phyloP scores from a whole-genome alignment of 2,113 vertebrate genomes.

The Dendrocopos noguchii region DNA sequence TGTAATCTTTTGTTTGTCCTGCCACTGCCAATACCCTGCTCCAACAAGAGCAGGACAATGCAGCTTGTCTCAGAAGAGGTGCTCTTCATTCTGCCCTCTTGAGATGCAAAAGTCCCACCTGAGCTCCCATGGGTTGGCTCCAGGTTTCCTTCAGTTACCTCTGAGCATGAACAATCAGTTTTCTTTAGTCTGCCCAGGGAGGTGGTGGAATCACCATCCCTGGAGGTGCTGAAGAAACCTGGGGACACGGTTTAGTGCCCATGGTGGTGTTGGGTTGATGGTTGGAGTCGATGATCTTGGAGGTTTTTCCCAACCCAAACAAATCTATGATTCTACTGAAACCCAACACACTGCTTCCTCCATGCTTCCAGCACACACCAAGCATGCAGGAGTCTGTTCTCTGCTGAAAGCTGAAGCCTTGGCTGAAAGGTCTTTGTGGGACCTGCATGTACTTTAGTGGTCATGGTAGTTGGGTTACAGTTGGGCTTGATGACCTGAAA shows the following conservation, averaged over 20 bases:
- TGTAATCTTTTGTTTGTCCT: background rate
- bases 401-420: background rate
- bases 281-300: too few relatives aligned
- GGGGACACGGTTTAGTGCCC: too few relatives aligned
- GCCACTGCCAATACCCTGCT: background rate
- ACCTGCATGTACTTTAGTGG: too few relatives aligned
- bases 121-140: fast-evolving
- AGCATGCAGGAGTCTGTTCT: background rate
- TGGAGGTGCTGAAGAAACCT: too few relatives aligned
- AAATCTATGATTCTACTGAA: background rate
- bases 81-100: fast-evolving
- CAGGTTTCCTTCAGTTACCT: fast-evolving
- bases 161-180: fast-evolving
- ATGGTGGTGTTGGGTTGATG: too few relatives aligned
- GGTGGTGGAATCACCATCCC: too few relatives aligned
- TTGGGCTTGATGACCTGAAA: too few relatives aligned
- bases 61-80: fast-evolving
- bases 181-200: too few relatives aligned
- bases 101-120: fast-evolving
- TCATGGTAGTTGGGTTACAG: too few relatives aligned
- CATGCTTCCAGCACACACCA: fast-evolving
- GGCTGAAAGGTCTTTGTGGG: background rate
- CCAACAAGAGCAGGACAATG: background rate
- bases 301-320: too few relatives aligned
- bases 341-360: background rate